Conservation (phyloP, 37 sponge, comb jelly and placozoan genomes). For the Halichondria panicea region DNA sequence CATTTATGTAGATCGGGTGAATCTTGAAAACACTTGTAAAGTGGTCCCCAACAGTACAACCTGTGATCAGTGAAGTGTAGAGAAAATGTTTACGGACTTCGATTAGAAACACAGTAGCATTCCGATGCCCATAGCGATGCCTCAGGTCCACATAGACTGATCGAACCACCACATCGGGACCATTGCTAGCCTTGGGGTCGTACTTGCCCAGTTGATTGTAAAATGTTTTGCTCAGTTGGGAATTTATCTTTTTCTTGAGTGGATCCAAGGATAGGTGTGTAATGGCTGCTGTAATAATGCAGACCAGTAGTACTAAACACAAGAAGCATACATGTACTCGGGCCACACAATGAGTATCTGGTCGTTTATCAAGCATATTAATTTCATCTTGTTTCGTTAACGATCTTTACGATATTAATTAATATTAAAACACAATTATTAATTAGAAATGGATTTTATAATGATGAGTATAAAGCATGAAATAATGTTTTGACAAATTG, state of each 20-base stretch:
- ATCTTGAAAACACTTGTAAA: neutral
- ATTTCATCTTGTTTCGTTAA: too few species aligned
- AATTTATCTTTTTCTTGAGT: neutral
- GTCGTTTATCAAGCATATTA: too few species aligned
- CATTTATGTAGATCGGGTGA: slow-evolving; percentile 3
- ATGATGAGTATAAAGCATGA: too few species aligned
- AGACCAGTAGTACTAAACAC: too few species aligned
- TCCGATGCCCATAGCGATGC: neutral
- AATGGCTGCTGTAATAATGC: too few species aligned
- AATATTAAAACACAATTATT: too few species aligned
- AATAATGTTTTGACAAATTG: too few species aligned
- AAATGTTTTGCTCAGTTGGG: neutral
- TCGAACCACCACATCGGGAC: neutral
- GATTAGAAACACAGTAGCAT: slow-evolving; percentile 6
- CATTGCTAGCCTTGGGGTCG: neutral
- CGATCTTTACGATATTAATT: too few species aligned
- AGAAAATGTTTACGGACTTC: neutral
- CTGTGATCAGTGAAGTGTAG: neutral
- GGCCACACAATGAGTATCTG: too few species aligned
- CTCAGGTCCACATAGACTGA: slow-evolving; percentile 9
- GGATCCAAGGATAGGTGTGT: neutral
- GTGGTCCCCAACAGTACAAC: neutral
- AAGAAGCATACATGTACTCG: too few species aligned
- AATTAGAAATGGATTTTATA: too few species aligned
- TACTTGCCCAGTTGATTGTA: neutral